Percentiles rank a stretch among this genome's conserved stretches.
These are phyloP conservation scores for Archocentrus centrarchus DNA, from an alignment of 2,113 vertebrate genomes.

Conservation along the genomic window DNA sequence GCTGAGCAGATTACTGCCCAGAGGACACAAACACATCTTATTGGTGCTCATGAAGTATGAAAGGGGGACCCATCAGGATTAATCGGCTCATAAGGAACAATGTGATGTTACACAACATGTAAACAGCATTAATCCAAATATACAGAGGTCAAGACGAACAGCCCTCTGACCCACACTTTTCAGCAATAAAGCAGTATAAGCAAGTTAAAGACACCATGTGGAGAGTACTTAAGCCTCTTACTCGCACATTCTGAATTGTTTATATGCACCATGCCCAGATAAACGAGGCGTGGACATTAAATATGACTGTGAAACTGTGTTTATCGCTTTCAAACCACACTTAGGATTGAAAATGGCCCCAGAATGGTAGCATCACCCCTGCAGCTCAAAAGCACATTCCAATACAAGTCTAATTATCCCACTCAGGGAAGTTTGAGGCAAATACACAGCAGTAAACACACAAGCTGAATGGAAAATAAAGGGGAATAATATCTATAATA, in stretches of 20 bases:
- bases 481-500: neutral
- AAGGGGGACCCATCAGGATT: neutral
- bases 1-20: neutral
- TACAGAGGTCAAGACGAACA: neutral
- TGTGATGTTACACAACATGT: neutral
- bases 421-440: neutral
- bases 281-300: neutral
- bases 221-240: neutral
- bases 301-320: neutral
- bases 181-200: neutral
- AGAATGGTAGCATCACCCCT: too few species aligned
- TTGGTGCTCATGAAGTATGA: neutral
- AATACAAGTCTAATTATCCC: neutral
- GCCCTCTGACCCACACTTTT: neutral
- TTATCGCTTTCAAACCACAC: neutral
- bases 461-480: rapidly evolving
- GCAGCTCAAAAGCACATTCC: neutral
- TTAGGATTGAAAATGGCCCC: rapidly evolving
- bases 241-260: neutral
- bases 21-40: neutral
- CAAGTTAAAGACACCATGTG: neutral
- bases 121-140: neutral
- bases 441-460: neutral
- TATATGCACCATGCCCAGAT: neutral
- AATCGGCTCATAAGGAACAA: neutral